Evolutionary conservation across 2,888 invertebrate genomes (phyloP).

Genomic region (Fabriciana adippe): DNA sequence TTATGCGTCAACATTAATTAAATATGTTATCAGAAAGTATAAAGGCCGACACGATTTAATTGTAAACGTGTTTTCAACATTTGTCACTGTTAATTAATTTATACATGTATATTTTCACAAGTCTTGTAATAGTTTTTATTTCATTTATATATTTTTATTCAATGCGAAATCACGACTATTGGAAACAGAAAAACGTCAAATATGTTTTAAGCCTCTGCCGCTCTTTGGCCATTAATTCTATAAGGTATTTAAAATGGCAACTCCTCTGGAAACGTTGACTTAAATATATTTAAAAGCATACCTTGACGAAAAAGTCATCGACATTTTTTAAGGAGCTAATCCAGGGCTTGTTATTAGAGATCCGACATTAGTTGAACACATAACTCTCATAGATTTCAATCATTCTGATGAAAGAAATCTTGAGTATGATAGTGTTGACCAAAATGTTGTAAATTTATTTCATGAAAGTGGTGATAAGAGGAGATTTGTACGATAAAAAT

Average conservation of each 20-base stretch:
- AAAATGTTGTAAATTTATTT: conserved; percentile 7
- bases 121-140: not conserved
- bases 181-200: conserved; percentile 1
- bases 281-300: not conserved
- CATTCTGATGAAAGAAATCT: not conserved
- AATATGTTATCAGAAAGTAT: too few species aligned
- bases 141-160: conserved; percentile 6
- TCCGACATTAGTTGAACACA: not conserved
- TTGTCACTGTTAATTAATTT: not conserved
- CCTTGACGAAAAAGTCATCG: conserved; percentile 8
- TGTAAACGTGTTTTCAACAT: too few species aligned
- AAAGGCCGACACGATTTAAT: too few species aligned
- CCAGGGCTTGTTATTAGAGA: conserved; percentile 5
- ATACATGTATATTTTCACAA: not conserved
- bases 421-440: not conserved
- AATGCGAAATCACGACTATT: conserved; percentile 16
- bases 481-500: conserved; percentile 15
- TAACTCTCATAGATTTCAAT: conserved; percentile 7
- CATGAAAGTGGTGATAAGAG: conserved; percentile 7
- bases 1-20: too few species aligned
- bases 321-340: not conserved
- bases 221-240: not conserved
- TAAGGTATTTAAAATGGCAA: conserved; percentile 2
- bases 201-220: conserved; percentile 7
- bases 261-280: not conserved